Evolutionary conservation across 2,888 invertebrate species (phyloP).

Genomic region (Tricholauxania praeusta): DNA sequence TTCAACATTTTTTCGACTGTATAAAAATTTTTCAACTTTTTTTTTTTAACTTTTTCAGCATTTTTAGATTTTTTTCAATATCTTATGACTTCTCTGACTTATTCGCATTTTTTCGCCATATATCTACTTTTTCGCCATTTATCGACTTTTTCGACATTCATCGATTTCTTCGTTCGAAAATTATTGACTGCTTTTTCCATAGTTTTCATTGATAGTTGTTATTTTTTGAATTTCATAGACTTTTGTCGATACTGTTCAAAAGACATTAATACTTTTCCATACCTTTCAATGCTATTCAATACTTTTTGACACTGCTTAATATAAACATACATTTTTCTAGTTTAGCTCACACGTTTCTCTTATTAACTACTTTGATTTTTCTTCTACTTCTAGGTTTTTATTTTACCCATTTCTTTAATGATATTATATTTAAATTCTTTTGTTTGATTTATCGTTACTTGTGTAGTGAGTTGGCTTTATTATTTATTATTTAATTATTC

Average conservation of each 20-base stretch:
- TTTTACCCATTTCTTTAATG: no score
- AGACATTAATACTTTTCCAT: no score
- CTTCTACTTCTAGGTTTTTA: no score
- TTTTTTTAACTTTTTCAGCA: conserved; percentile 10
- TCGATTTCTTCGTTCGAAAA: background rate
- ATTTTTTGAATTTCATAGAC: background rate
- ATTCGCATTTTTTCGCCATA: background rate
- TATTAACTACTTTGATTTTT: no score
- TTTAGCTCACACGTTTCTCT: no score
- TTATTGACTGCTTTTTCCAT: background rate
- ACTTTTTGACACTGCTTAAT: no score
- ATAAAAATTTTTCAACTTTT: background rate
- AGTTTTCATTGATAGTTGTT: background rate
- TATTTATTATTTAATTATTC: no score
- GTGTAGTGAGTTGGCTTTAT: no score
- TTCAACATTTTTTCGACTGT: background rate
- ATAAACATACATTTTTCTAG: no score
- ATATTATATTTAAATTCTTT: no score
- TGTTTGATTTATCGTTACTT: no score
- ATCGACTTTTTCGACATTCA: background rate
- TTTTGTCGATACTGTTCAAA: background rate
- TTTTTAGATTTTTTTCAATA: background rate
- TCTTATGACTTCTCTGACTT: background rate
- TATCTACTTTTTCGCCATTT: background rate
- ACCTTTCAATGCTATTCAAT: no score